These are phyloP conservation scores for Holcopasites calliopsidis DNA, from an alignment of 1,140 invertebrate species.

Conservation along the genomic window DNA sequence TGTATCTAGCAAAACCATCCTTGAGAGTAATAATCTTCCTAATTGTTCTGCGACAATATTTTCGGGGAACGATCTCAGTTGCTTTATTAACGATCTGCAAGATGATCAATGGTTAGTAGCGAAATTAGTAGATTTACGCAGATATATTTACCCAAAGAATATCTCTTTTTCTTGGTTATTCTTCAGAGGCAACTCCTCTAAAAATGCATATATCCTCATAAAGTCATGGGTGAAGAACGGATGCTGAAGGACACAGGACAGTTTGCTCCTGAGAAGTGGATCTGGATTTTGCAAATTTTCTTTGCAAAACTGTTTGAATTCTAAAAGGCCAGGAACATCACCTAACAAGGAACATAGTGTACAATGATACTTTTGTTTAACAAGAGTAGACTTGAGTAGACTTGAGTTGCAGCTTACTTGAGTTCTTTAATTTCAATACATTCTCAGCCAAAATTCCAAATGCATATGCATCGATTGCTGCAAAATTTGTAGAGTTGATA, in stretches of 20 bases:
- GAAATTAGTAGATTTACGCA: neutral
- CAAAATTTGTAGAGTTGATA: conserved; percentile 70
- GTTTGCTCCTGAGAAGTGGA: conserved; percentile 81
- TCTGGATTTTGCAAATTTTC: conserved; percentile 83
- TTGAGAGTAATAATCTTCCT: conserved; percentile 86
- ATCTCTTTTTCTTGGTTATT: conserved; percentile 85
- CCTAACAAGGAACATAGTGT: conserved; percentile 75
- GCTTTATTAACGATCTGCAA: conserved; percentile 81
- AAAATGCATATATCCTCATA: conserved; percentile 89
- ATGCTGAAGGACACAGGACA: conserved; percentile 84
- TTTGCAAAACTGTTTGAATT: conserved; percentile 85
- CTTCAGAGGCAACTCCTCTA: conserved; percentile 90
- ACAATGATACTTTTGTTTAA: neutral
- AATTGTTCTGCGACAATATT: conserved; percentile 89
- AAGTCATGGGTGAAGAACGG: conserved; percentile 91
- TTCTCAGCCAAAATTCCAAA: conserved; percentile 90
- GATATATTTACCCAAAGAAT: conserved; percentile 84
- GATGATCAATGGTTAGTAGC: conserved; percentile 31
- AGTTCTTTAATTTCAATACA: conserved; percentile 83
- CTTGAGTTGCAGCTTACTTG: conserved; percentile 76
- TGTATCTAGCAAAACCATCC: conserved; percentile 89
- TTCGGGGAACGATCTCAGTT: conserved; percentile 86
- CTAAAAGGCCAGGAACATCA: conserved; percentile 83
- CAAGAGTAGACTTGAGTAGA: neutral
- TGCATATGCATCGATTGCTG: conserved; percentile 88